Percentiles rank a stretch among this genome's conserved stretches.
Evolutionary conservation across 2,888 invertebrate genomes (phyloP).

Genomic region (Koerneria pararmatus): DNA sequence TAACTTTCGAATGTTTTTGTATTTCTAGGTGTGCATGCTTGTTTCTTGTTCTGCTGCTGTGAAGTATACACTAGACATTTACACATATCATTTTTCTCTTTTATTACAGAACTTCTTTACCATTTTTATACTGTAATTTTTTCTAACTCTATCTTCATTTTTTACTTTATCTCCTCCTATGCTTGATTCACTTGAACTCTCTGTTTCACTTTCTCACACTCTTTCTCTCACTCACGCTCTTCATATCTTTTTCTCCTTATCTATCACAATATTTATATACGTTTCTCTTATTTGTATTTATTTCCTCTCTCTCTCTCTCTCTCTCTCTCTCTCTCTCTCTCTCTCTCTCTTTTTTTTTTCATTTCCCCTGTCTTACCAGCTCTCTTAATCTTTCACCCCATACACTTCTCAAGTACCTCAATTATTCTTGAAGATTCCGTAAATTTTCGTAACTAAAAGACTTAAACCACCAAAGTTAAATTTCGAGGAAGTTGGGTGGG

Average conservation of each 20-base stretch:
- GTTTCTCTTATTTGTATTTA: not conserved
- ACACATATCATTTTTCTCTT: too few species aligned
- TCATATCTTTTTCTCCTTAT: not conserved
- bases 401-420: too few species aligned
- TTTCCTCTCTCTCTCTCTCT: not conserved
- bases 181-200: not conserved
- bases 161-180: not conserved
- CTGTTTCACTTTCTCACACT: not conserved
- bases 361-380: not conserved
- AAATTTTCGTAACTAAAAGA: too few species aligned
- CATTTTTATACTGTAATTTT: not conserved
- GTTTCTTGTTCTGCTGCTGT: too few species aligned
- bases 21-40: too few species aligned
- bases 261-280: not conserved
- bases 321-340: constrained; percentile 1
- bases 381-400: too few species aligned
- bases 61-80: too few species aligned
- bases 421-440: too few species aligned
- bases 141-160: not conserved
- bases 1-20: too few species aligned
- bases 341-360: not conserved
- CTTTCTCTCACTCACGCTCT: not conserved
- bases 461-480: too few species aligned
- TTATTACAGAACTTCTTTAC: too few species aligned
- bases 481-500: too few species aligned